Percentiles rank a stretch among this genome's conserved stretches.
Conservation (phyloP, 2,113 vertebrate species). For the Stigmatopora nigra region DNA sequence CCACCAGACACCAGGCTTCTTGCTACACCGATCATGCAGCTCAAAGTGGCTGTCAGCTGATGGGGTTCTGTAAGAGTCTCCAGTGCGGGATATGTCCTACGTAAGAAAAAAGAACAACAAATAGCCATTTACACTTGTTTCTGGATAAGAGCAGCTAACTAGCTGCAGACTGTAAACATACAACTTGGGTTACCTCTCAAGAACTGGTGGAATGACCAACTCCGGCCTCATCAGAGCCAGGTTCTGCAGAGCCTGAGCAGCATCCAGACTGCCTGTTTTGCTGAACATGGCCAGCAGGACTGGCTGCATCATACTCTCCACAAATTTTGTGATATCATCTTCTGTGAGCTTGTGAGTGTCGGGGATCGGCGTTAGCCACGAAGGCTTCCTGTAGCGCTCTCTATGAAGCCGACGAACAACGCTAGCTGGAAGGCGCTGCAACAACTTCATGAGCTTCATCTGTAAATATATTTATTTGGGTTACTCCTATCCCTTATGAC, state of each 20-base stretch:
- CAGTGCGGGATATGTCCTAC: slow-evolving; percentile 91
- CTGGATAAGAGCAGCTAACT: background rate
- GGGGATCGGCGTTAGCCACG: slow-evolving; percentile 89
- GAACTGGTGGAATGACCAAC: slow-evolving; percentile 92
- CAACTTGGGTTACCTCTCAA: slow-evolving; percentile 77
- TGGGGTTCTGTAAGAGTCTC: slow-evolving; percentile 97
- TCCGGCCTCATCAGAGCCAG: slow-evolving; percentile 95
- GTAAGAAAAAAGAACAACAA: slow-evolving; percentile 15
- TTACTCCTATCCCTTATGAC: background rate
- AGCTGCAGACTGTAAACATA: background rate
- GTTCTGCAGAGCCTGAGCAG: slow-evolving; percentile 94
- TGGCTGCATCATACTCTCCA: slow-evolving; percentile 93
- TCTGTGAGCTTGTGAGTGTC: slow-evolving; percentile 90
- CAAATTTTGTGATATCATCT: slow-evolving; percentile 89
- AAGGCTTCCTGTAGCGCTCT: slow-evolving; percentile 86
- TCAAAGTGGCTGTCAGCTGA: slow-evolving; percentile 95
- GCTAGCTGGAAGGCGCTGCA: slow-evolving; percentile 85
- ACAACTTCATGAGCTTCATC: slow-evolving; percentile 98
- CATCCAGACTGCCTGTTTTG: slow-evolving; percentile 95
- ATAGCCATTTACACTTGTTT: slow-evolving; percentile 14
- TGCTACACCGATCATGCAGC: slow-evolving; percentile 95
- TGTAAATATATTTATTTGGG: slow-evolving; percentile 37
- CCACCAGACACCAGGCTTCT: slow-evolving; percentile 89
- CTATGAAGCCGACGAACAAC: slow-evolving; percentile 90
- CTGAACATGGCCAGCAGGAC: slow-evolving; percentile 98